Evolutionary conservation across 1,140 invertebrate species (phyloP).

Genomic region (Parasteatoda tepidariorum): DNA sequence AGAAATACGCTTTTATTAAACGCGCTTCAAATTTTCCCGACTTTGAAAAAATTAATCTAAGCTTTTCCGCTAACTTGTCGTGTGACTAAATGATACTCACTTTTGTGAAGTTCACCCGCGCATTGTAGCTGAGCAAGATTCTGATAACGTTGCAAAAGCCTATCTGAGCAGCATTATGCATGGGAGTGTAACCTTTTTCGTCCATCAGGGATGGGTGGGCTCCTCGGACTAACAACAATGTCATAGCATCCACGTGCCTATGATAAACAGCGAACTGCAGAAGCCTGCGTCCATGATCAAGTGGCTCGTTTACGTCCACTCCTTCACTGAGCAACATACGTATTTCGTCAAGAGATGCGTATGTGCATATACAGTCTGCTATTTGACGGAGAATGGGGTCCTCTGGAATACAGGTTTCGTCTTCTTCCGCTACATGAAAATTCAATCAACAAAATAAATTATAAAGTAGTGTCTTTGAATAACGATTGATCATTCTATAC

Average conservation of each 20-base stretch:
- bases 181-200: conserved; percentile 88
- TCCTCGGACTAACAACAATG: conserved; percentile 78
- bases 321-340: conserved; percentile 84
- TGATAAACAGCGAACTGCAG: conserved; percentile 93
- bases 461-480: too few species aligned
- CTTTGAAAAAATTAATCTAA: too few species aligned
- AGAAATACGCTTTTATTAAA: too few species aligned
- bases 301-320: conserved; percentile 73
- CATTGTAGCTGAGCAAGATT: conserved; percentile 81
- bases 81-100: not conserved
- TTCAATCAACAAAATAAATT: too few species aligned
- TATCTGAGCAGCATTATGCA: conserved; percentile 88
- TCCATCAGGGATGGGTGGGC: conserved; percentile 85
- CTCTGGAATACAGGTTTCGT: not conserved
- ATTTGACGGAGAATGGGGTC: conserved; percentile 80
- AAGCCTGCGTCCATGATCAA: conserved; percentile 79
- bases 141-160: conserved; percentile 75
- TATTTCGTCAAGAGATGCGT: conserved; percentile 87
- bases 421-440: not conserved
- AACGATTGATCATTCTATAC: too few species aligned
- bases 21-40: too few species aligned
- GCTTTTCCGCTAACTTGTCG: too few species aligned
- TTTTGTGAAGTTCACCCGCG: conserved; percentile 79
- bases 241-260: conserved; percentile 82
- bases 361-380: conserved; percentile 87